These are phyloP conservation scores for Heterohyrax brucei DNA, from an alignment of 2,797 vertebrate genomes.

Conservation along the genomic window DNA sequence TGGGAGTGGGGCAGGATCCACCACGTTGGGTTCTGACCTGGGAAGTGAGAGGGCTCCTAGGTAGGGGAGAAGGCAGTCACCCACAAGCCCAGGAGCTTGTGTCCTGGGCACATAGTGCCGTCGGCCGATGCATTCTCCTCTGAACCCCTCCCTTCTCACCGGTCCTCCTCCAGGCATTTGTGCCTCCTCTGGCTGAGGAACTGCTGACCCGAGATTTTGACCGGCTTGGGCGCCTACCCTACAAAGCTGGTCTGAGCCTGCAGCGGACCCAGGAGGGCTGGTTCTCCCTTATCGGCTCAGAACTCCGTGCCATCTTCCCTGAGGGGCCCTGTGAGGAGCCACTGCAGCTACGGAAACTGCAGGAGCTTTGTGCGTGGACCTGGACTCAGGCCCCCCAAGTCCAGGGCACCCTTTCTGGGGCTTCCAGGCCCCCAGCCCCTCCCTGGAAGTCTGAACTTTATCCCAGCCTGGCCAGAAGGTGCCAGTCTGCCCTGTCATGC, in stretches of 20 bases:
- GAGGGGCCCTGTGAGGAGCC: conserved; percentile 92
- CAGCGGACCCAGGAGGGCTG: conserved; percentile 94
- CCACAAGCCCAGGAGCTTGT: neutral
- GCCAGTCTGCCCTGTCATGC: neutral
- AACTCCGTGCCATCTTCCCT: conserved; percentile 91
- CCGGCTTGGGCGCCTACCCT: conserved; percentile 95
- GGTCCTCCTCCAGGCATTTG: conserved; percentile 91
- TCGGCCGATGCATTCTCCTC: neutral
- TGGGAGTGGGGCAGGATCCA: neutral
- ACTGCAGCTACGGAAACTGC: conserved; percentile 95
- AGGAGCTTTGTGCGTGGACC: conserved; percentile 95
- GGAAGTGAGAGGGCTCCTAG: neutral
- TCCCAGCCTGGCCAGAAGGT: conserved; percentile 4
- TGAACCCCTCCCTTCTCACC: neutral
- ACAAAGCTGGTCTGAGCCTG: conserved; percentile 96
- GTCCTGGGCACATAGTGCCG: neutral
- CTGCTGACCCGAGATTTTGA: conserved; percentile 94
- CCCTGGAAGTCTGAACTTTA: conserved; percentile 49
- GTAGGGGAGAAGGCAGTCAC: neutral
- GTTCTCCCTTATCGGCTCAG: conserved; percentile 95
- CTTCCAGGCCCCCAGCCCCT: neutral
- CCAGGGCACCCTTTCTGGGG: neutral
- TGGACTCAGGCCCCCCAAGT: neutral
- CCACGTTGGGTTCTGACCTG: neutral
- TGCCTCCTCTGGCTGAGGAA: conserved; percentile 93